Evolutionary conservation across 2,888 invertebrate species (phyloP), one percentile per base, ranked within the genome.

Genomic region (Dryococelus australis): DNA sequence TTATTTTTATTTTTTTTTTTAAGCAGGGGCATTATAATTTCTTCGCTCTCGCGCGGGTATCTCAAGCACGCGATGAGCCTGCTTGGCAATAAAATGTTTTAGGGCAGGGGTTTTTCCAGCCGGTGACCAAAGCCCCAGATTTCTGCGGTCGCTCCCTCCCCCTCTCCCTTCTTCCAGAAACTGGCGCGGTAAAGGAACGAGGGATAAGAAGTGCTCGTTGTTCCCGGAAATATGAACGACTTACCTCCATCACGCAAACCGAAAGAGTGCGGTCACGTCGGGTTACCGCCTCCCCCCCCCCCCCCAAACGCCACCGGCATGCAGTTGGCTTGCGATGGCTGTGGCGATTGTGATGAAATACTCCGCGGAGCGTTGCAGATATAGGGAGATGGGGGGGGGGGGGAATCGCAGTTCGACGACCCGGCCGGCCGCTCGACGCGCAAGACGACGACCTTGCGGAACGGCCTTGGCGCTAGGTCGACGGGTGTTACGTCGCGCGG

Each of bases 391-490:
- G 24, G 65, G 65, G 20, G 65, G 24, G 65, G 20, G 13, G 65
- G n/a, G n/a, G n/a, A n/a, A n/a, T n/a, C n/a, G n/a, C n/a, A 65
- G 65, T 65, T 65, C 65, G 24, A 20, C 65, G 65, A 65, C 65
- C 65, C 16, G 10, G 20, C 65, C 16, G 10, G 13, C 5, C 65
- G 16, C 65, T 20, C 65, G 47, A 47, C 47, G 6, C 12, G 47
- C n/a, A 65, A 65, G 65, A 65, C 65, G 65, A 65, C 65, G 65
- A 65, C 65, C 65, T 65, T 65, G 65, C 20, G 20, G 65, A 20
- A 65, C 65, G 65, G 65, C 65, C 65, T 65, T 65, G 65, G 16
- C 65, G 65, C 65, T 65, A 65, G 65, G 65, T 65, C 65, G 65
- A 12, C 16, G 65, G 6, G 65, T 8, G 16, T 16, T 65, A 5